Conservation (phyloP, 1,140 invertebrate species). For the Potamilus streckersoni region DNA sequence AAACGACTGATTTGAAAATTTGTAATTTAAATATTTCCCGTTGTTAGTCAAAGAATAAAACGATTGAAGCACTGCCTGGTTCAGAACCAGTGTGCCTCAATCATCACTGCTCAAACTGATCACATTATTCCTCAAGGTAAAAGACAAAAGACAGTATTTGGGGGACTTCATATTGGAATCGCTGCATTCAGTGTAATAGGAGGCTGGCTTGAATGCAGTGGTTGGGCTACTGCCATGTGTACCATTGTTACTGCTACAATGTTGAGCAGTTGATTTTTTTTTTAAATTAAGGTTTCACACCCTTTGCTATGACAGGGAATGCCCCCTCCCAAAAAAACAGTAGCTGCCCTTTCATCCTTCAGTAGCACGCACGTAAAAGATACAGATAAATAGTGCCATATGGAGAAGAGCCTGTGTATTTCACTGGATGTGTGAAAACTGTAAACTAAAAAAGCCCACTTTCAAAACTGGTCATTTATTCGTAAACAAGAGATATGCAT, state of each 20-base stretch:
- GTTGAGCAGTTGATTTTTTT: constrained; percentile 26
- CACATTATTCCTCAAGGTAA: not conserved
- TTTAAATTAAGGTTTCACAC: constrained; percentile 20
- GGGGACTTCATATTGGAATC: constrained; percentile 33
- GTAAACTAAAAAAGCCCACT: not conserved
- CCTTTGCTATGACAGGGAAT: constrained; percentile 15
- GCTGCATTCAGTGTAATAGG: constrained; percentile 20
- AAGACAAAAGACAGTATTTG: constrained; percentile 30
- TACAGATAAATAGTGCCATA: too few species aligned
- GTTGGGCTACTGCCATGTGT: constrained; percentile 34
- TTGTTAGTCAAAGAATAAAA: too few species aligned
- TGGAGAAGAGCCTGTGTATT: not conserved
- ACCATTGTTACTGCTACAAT: constrained; percentile 24
- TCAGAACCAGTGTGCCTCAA: too few species aligned
- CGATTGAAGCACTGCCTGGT: too few species aligned
- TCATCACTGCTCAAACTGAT: too few species aligned
- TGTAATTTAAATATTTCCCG: too few species aligned
- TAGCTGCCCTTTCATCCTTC: constrained; percentile 1
- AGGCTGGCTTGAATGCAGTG: constrained; percentile 35
- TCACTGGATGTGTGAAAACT: not conserved
- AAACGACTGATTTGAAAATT: too few species aligned
- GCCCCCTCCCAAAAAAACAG: constrained; percentile 24
- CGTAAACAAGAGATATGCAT: constrained; percentile 5
- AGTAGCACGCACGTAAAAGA: not conserved
- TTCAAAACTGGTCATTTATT: constrained; percentile 11